Conservation (phyloP, 2,888 invertebrate species). For the Caenorhabditis panamensis region DNA sequence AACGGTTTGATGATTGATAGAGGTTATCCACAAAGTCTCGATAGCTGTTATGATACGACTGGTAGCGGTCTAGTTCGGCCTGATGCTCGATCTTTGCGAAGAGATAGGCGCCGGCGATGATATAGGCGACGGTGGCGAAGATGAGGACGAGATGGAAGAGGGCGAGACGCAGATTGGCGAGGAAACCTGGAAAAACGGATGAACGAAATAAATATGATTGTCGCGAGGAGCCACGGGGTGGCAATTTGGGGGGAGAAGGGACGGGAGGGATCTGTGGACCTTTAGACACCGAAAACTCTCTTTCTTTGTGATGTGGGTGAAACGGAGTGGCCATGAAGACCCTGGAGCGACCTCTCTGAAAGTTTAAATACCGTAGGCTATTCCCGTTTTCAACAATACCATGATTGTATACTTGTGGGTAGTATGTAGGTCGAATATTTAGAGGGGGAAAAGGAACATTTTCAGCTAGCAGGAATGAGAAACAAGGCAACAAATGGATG, state of each 20-base stretch:
- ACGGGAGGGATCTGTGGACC: slow-evolving; percentile 24
- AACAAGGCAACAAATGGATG: slow-evolving; percentile 25
- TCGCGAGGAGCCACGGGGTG: neutral
- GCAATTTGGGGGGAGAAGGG: slow-evolving; percentile 1
- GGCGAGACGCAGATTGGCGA: slow-evolving; percentile 69
- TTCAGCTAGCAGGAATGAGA: slow-evolving; percentile 3
- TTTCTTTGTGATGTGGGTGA: slow-evolving; percentile 49
- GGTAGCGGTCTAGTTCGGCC: slow-evolving; percentile 68
- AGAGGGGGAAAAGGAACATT: slow-evolving; percentile 1
- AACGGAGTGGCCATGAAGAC: slow-evolving; percentile 51
- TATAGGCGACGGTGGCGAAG: slow-evolving; percentile 73
- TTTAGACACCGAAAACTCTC: slow-evolving; percentile 47
- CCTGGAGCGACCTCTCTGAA: slow-evolving; percentile 42
- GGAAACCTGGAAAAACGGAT: slow-evolving; percentile 50
- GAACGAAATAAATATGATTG: neutral
- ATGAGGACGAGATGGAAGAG: slow-evolving; percentile 77
- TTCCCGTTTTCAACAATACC: neutral
- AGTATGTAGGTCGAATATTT: neutral
- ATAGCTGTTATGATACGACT: slow-evolving; percentile 48
- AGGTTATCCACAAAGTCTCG: slow-evolving; percentile 43
- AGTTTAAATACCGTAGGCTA: neutral
- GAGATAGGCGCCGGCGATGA: slow-evolving; percentile 70
- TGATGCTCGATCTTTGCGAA: slow-evolving; percentile 69
- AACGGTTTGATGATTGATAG: slow-evolving; percentile 34
- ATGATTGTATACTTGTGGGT: neutral